Percentiles rank a stretch among this genome's conserved stretches.
Evolutionary conservation across 2,113 vertebrate species (phyloP).

Genomic region (Orientallactaga bullata): DNA sequence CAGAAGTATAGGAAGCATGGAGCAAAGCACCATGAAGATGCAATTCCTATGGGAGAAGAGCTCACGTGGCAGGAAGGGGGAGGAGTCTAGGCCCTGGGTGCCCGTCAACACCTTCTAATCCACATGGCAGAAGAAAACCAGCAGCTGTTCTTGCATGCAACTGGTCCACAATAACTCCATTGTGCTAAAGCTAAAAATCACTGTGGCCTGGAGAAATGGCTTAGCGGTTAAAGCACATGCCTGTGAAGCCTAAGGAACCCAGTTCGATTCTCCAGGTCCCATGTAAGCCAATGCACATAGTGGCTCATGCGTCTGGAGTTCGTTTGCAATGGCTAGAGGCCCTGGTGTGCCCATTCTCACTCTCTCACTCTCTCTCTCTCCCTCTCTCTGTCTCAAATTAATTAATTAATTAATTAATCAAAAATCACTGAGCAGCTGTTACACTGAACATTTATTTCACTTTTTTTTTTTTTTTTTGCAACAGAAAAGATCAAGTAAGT

Average conservation of each 20-base stretch:
- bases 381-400: no score
- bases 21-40: not conserved
- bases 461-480: not conserved
- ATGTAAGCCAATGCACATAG: no score
- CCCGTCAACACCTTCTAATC: not conserved
- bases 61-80: not conserved
- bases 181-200: slow-evolving; percentile 12
- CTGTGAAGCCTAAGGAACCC: no score
- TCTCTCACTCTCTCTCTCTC: no score
- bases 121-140: not conserved
- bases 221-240: no score
- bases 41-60: not conserved
- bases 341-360: no score
- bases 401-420: no score
- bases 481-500: not conserved
- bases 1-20: not conserved
- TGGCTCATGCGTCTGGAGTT: no score
- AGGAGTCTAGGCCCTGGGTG: not conserved
- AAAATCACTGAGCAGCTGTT: not conserved
- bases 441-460: not conserved
- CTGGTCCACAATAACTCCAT: not conserved
- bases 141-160: not conserved
- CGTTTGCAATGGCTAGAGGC: no score
- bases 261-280: no score
- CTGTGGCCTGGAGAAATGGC: no score